Evolutionary conservation across 2,797 vertebrate species (phyloP), one percentile per base, ranked within the genome.

Genomic region (Phrynocephalus forsythii): DNA sequence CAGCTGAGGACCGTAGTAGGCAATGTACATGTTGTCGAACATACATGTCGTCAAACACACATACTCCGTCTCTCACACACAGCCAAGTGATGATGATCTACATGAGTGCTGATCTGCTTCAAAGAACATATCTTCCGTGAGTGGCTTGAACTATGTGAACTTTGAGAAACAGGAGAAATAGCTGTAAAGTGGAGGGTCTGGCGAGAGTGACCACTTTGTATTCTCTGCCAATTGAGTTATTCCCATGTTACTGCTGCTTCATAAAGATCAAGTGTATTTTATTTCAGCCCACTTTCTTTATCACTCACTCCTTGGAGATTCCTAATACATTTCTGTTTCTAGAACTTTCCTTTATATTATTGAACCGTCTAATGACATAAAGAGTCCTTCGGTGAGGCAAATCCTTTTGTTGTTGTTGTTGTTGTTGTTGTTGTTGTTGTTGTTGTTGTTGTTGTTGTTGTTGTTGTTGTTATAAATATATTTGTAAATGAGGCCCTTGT

Each of bases 221-320:
- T 28, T n/a, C 60, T 71, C 76, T 71, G 80, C 3, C 82, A 84
- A 3, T 20, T 71, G 28, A 63, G 15, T 28, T 72, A 83, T 89
- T 92, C 85, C 87, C 44, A 30, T 10, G 13, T 56, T 91, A 87
- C 90, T 87, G 38, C 13, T 90, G 48, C 81, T 83, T 90, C 87
- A 87, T 87, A 90, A 20, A 56, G 11, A 56, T 52, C 2, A 81
- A 94, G 83, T 2, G 44, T 30, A 86, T 81, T 91, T 94, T 90
- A 67, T 9, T 33, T 84, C 83, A 52, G 90, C 1, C 67, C 77
- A 89, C 16, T 13, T n/a, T 82, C 88, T 86, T 86, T 88, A 71
- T 76, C 85, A 10, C 24, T 91, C 91, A 90, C 60, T 33, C 86
- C 85, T 81, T 3, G 1, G 11, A 22, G 30, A 76, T 63, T 85